Percentiles rank a stretch among this genome's conserved stretches.
These are phyloP conservation scores for Poeciliopsis infans DNA, from an alignment of 2,797 vertebrate species.

Conservation along the genomic window DNA sequence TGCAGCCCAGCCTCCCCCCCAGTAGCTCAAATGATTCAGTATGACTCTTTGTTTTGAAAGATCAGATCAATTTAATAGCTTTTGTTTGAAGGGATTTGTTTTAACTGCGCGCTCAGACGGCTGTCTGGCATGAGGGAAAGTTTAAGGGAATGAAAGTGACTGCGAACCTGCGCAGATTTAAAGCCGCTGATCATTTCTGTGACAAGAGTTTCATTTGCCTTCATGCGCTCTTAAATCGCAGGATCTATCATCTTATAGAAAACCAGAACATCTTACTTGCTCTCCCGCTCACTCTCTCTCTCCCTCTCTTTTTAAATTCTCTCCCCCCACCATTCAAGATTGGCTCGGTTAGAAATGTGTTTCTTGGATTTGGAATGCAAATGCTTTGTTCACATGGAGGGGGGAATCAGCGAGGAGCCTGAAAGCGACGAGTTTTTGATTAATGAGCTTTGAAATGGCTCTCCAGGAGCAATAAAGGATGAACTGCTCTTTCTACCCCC, in stretches of 20 bases:
- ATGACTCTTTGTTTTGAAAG: slow-evolving; percentile 21
- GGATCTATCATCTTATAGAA: slow-evolving; percentile 58
- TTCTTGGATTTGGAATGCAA: slow-evolving; percentile 87
- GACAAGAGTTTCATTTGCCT: slow-evolving; percentile 52
- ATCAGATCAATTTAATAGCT: slow-evolving; percentile 24
- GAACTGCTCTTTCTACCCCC: slow-evolving; percentile 75
- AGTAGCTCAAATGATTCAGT: slow-evolving; percentile 26
- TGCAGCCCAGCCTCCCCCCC: slow-evolving; percentile 40
- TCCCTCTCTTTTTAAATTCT: slow-evolving; percentile 9
- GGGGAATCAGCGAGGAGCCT: slow-evolving; percentile 85
- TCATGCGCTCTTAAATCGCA: slow-evolving; percentile 63
- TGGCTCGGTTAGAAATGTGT: slow-evolving; percentile 84
- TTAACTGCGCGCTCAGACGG: slow-evolving; percentile 3
- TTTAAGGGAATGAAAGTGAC: slow-evolving; percentile 30
- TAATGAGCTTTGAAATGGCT: slow-evolving; percentile 93
- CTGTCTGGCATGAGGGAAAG: slow-evolving; percentile 18
- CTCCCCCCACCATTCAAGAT: slow-evolving; percentile 66
- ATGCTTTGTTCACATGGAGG: slow-evolving; percentile 87
- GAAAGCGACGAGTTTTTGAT: slow-evolving; percentile 91
- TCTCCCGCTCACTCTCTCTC: neutral
- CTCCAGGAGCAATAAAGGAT: slow-evolving; percentile 86
- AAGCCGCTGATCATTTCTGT: slow-evolving; percentile 40
- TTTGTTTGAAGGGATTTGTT: neutral
- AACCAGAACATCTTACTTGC: slow-evolving; percentile 41
- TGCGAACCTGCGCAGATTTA: slow-evolving; percentile 34